Base-by-base conservation (phyloP, 2,888 invertebrate species). In the Dascillus cervinus region DNA sequence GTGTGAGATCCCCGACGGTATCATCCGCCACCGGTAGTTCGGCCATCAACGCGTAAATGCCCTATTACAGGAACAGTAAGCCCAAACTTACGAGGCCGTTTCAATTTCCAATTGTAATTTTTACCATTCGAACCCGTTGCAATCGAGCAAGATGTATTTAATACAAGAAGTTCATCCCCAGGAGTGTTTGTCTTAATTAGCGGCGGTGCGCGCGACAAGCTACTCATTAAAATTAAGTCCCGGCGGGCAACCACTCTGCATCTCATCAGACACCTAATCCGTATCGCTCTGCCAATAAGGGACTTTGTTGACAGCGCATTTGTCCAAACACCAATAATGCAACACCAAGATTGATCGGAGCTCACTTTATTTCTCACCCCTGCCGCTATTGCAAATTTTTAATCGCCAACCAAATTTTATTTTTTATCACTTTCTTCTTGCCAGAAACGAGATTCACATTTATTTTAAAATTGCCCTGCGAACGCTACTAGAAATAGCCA, bases 131-230 rank as follows among this genome's bases (percentile, higher is more conserved):
- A n/a, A n/a, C n/a, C n/a, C n/a, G n/a, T n/a, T n/a, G n/a, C n/a
- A n/a, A n/a, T n/a, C n/a, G n/a, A n/a, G n/a, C n/a, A n/a, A n/a
- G n/a, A n/a, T n/a, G n/a, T n/a, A n/a, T n/a, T n/a, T n/a, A n/a
- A n/a, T n/a, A n/a, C n/a, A 38, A 35, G 42, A 42, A 37, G 30
- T 34, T 34, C 24, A 27, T 41, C 50, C 63, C 63, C 64, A 60
- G 51, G 63, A 58, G 63, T 64, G 61, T 64, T 63, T 64, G 61
- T 64, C 64, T 64, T 64, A 64, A 64, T 64, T 64, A 64, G 63
- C 60, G 59, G 55, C 56, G 51, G 49, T 52, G 56, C 54, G 51
- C 53, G 58, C 60, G 62, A 64, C 63, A 63, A 60, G 61, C 58
- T 58, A 60, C 58, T 62, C 62, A 63, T 64, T 64, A 64, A 60